Evolutionary conservation across 2,888 invertebrate genomes (phyloP).

Genomic region (Leistus spinibarbis): DNA sequence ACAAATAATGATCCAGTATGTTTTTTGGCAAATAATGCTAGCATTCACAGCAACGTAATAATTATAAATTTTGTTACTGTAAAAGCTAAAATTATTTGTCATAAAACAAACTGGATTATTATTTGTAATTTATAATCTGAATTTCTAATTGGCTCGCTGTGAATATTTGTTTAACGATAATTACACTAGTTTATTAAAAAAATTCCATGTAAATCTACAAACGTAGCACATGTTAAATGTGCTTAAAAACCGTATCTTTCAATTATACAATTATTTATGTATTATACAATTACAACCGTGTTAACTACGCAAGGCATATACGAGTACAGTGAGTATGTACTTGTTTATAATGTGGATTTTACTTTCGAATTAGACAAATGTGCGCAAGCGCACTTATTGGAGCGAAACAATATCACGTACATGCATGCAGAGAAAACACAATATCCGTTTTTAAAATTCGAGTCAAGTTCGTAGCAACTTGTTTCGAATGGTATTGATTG

Average conservation of each 20-base stretch:
- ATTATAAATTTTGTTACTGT: too few species aligned
- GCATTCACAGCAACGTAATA: too few species aligned
- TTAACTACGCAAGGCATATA: not conserved
- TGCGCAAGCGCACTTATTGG: not conserved
- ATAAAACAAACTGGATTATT: too few species aligned
- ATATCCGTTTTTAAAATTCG: conserved; percentile 1
- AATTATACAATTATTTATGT: conserved; percentile 3
- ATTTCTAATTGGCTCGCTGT: not conserved
- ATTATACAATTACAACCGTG: not conserved
- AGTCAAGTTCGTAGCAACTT: not conserved
- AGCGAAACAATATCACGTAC: conserved; percentile 6
- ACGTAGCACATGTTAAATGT: not conserved
- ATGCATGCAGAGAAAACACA: not conserved
- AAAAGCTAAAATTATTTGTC: too few species aligned
- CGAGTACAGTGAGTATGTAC: not conserved
- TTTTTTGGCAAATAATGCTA: too few species aligned
- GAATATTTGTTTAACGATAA: not conserved
- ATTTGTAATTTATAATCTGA: too few species aligned
- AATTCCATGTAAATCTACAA: not conserved
- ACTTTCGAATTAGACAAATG: not conserved
- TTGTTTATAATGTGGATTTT: not conserved
- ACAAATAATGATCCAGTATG: too few species aligned
- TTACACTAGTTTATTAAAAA: not conserved
- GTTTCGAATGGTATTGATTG: not conserved
- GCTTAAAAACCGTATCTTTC: not conserved